These are phyloP conservation scores for Platanista minor DNA, from an alignment of 2,113 vertebrate species.

Conservation along the genomic window DNA sequence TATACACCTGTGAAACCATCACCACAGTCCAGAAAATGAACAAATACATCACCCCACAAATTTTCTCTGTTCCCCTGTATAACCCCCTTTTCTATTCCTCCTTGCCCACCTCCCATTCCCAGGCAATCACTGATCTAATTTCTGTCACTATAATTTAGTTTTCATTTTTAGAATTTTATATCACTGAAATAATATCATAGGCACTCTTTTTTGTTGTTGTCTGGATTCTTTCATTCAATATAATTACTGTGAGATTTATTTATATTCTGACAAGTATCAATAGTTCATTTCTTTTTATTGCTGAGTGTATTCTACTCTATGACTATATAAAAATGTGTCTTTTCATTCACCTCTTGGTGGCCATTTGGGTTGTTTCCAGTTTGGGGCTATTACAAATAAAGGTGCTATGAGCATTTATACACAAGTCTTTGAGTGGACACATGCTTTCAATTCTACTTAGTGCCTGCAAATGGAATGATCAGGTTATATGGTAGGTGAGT, in stretches of 20 bases:
- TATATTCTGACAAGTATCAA: not conserved
- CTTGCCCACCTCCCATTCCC: not conserved
- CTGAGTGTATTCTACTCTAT: not conserved
- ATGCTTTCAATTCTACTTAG: not conserved
- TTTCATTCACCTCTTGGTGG: not conserved
- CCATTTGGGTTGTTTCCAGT: not conserved
- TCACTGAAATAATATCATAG: not conserved
- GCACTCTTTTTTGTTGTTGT: not conserved
- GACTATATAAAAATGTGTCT: not conserved
- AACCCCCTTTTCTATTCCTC: not conserved
- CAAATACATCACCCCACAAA: not conserved
- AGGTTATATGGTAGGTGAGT: not conserved
- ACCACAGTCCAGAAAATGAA: not conserved
- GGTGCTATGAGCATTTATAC: not conserved
- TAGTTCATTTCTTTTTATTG: not conserved
- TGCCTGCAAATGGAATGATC: not conserved
- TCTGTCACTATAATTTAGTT: not conserved
- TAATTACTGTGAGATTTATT: not conserved
- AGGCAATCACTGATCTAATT: not conserved
- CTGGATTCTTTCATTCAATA: not conserved
- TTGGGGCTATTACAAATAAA: not conserved
- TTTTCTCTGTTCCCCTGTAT: not conserved
- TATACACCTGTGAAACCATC: not conserved
- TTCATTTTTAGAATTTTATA: conserved; percentile 6
- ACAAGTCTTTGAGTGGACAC: not conserved